Conservation (phyloP, 2,888 invertebrate genomes). For the Ctenicera cuprea region DNA sequence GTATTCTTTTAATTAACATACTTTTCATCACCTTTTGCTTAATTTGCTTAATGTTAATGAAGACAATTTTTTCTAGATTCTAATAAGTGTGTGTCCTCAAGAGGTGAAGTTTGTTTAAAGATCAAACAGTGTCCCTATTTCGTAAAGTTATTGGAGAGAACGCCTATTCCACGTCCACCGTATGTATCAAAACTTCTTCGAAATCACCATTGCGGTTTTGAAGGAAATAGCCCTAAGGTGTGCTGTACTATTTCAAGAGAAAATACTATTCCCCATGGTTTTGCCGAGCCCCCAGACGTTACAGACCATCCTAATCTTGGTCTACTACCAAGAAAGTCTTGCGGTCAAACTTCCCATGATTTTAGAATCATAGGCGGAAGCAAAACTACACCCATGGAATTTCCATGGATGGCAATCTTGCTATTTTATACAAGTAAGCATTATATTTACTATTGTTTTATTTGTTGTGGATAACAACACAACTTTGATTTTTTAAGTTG, state of each 20-base stretch:
- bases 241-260: conserved; percentile 71
- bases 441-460: too few relatives aligned
- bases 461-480: too few relatives aligned
- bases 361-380: conserved; percentile 78
- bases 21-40: too few relatives aligned
- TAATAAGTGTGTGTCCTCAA: conserved; percentile 11
- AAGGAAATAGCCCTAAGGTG: conserved; percentile 70
- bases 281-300: neutral
- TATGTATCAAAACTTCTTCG: conserved; percentile 61
- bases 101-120: conserved; percentile 59
- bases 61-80: too few relatives aligned
- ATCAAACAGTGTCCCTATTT: conserved; percentile 64
- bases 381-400: conserved; percentile 77
- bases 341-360: conserved; percentile 75
- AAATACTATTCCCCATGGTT: neutral
- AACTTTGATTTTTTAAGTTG: too few relatives aligned
- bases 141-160: conserved; percentile 62
- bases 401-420: conserved; percentile 86
- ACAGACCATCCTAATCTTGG: conserved; percentile 20
- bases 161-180: conserved; percentile 63
- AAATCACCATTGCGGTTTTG: conserved; percentile 69
- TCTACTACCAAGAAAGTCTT: conserved; percentile 63
- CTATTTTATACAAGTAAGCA: conserved; percentile 73
- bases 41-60: too few relatives aligned
- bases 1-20: too few relatives aligned